Evolutionary conservation across 2,113 vertebrate genomes (phyloP).

Genomic region (Columba livia): DNA sequence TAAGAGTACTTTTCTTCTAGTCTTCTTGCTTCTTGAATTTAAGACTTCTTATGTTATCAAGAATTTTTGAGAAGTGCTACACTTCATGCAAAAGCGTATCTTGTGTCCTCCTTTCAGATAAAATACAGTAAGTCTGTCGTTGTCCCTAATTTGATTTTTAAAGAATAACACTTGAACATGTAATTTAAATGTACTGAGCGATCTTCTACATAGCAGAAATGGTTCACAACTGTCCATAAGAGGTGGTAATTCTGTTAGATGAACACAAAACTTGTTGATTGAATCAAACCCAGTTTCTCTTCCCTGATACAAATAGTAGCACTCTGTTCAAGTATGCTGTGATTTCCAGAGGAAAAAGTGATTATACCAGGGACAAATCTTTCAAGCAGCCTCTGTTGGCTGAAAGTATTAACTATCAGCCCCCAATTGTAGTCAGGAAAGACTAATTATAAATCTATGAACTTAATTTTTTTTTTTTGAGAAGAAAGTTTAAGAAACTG

Average conservation of each 20-base stretch:
- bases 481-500: slow-evolving; percentile 30
- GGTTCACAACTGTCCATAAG: neutral
- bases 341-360: neutral
- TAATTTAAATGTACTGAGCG: neutral
- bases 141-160: neutral
- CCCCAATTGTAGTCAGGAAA: neutral
- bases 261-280: neutral
- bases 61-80: neutral
- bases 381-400: neutral
- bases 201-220: neutral
- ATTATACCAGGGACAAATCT: neutral
- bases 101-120: neutral
- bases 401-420: neutral
- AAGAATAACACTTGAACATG: neutral
- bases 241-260: neutral
- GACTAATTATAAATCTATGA: neutral
- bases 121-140: neutral
- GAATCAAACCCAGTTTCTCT: neutral
- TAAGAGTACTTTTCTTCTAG: neutral
- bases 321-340: neutral
- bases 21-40: neutral
- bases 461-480: slow-evolving; percentile 2
- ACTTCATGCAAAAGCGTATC: neutral
- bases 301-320: neutral
- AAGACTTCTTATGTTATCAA: neutral